Percentiles rank a stretch among this genome's conserved stretches.
Evolutionary conservation across 2,888 invertebrate genomes (phyloP).

Genomic region (Zelleria hepariella): DNA sequence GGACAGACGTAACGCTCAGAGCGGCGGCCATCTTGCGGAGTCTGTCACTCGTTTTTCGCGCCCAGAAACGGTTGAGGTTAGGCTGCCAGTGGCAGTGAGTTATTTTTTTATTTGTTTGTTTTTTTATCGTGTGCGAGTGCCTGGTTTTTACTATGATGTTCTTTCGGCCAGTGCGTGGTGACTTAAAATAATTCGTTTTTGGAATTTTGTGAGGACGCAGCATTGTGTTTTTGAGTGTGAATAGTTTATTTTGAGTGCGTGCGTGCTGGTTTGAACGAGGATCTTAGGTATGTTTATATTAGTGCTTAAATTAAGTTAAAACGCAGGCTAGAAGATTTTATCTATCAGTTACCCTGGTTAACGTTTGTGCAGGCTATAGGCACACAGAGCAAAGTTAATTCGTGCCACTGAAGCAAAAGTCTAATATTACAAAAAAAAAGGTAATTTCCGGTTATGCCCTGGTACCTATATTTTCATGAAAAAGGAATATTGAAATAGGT

Average conservation of each 20-base stretch:
- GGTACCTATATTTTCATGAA: too few species aligned
- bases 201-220: constrained; percentile 3
- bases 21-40: constrained; percentile 29
- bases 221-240: constrained; percentile 8
- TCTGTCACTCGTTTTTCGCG: constrained; percentile 25
- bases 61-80: not conserved
- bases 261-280: constrained; percentile 9
- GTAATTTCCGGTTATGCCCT: too few species aligned
- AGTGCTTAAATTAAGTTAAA: not conserved
- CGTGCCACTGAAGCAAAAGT: too few species aligned
- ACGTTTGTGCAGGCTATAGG: too few species aligned
- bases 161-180: constrained; percentile 11
- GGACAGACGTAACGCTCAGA: constrained; percentile 39
- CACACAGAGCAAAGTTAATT: too few species aligned
- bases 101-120: not conserved
- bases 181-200: constrained; percentile 3
- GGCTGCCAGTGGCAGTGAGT: not conserved
- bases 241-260: constrained; percentile 5
- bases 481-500: too few species aligned
- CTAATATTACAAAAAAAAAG: too few species aligned
- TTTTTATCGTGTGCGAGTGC: constrained; percentile 8
- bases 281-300: not conserved
- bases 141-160: constrained; percentile 15
- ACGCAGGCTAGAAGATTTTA: too few species aligned
- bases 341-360: too few species aligned